Percentiles rank a stretch among this genome's conserved stretches.
Conservation (phyloP, 2,113 vertebrate species). For the Fregata magnificens region DNA sequence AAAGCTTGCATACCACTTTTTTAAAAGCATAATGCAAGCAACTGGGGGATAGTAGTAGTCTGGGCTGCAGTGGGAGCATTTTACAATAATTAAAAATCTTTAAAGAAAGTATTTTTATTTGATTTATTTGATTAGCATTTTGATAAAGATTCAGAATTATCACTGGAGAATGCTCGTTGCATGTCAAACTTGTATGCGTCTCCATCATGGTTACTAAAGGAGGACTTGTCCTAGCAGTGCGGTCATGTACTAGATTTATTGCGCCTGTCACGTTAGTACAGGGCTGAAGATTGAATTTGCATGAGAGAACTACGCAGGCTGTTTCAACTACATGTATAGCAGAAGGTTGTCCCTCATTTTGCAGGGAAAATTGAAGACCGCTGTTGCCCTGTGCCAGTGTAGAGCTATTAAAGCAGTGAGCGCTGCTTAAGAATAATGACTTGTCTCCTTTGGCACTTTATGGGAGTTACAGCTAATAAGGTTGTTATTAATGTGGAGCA, state of each 20-base stretch:
- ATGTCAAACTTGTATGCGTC: background rate
- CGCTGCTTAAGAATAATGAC: background rate
- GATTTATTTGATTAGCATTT: background rate
- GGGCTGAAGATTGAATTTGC: background rate
- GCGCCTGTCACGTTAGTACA: background rate
- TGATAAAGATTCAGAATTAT: background rate
- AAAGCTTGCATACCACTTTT: background rate
- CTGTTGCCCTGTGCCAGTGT: too few relatives aligned
- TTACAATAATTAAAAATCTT: background rate
- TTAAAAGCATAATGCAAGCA: background rate
- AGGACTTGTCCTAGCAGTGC: background rate
- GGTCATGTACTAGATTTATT: background rate
- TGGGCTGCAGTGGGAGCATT: background rate
- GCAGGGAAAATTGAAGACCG: background rate
- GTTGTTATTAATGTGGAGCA: background rate
- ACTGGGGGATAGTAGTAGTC: background rate
- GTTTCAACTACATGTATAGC: fast-evolving
- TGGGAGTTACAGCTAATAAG: background rate
- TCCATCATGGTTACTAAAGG: background rate
- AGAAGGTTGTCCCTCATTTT: background rate
- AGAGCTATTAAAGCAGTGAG: background rate
- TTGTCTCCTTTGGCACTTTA: background rate
- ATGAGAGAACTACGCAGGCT: background rate
- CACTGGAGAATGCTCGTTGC: background rate
- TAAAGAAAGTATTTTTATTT: background rate